phyloP scores from a whole-genome alignment of 2,113 vertebrate genomes.

The Progne subis region DNA sequence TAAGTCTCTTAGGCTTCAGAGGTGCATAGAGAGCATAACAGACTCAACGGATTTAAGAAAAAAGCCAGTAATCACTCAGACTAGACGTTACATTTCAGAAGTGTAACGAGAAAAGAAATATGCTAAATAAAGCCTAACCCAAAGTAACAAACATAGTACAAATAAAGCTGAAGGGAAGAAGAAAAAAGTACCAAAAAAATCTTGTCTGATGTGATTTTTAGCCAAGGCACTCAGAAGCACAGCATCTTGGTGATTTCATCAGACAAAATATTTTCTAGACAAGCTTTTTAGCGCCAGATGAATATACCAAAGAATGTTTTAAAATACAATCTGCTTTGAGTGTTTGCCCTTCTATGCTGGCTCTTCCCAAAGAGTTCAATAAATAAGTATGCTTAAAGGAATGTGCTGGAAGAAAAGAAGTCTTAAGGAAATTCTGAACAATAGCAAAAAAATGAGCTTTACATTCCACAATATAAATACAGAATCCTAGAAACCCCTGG shows the following conservation, averaged over 20 bases:
- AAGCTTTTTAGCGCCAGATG: background rate
- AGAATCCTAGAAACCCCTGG: background rate
- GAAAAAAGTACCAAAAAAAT: background rate
- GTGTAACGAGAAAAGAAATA: background rate
- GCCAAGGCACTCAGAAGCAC: background rate
- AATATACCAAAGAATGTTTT: background rate
- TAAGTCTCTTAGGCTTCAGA: background rate
- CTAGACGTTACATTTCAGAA: background rate
- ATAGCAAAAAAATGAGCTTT: background rate
- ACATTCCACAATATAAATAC: background rate
- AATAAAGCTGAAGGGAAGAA: background rate
- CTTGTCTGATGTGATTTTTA: background rate
- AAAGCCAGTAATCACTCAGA: background rate
- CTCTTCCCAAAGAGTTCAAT: background rate
- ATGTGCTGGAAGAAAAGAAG: background rate
- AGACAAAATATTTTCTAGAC: background rate
- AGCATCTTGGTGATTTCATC: background rate
- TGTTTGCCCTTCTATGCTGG: background rate
- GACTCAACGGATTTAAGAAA: background rate
- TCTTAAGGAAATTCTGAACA: background rate
- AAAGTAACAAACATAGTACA: background rate
- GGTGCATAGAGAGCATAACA: background rate
- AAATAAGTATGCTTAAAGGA: background rate
- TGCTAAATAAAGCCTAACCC: background rate
- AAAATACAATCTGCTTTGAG: background rate